Evolutionary conservation across 2,797 vertebrate genomes (phyloP).

Genomic region (Phataginus tetradactyla): DNA sequence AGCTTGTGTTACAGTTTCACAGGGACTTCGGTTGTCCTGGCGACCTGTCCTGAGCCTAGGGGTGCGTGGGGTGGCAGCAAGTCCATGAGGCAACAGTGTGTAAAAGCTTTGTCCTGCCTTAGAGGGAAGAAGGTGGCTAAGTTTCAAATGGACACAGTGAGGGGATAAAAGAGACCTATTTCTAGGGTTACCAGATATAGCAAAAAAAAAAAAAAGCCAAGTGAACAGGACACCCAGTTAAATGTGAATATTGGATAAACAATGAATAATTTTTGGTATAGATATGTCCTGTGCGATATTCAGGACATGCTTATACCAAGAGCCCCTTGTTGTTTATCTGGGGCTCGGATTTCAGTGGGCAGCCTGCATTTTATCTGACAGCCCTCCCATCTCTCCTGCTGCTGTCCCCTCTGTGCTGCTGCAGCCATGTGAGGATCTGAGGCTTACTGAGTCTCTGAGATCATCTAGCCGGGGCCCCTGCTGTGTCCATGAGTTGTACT

Average conservation of each 20-base stretch:
- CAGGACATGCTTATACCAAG: not conserved
- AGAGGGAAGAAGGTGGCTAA: not conserved
- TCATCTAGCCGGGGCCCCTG: not conserved
- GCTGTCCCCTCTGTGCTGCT: not conserved
- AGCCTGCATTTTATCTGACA: not conserved
- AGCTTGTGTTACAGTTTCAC: not conserved
- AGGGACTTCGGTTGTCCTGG: not conserved
- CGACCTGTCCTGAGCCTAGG: not conserved
- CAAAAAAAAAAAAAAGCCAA: not conserved
- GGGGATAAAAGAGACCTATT: not conserved
- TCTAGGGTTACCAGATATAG: not conserved
- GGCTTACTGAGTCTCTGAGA: not conserved
- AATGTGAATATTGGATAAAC: not conserved
- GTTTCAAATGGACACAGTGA: not conserved
- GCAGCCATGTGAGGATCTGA: not conserved
- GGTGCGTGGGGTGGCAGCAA: not conserved
- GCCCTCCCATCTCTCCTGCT: not conserved
- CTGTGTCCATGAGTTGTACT: not conserved
- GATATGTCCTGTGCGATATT: not conserved
- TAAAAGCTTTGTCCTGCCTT: not conserved
- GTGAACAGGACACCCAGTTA: not conserved
- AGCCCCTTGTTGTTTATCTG: not conserved
- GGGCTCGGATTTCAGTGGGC: not conserved
- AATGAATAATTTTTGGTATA: not conserved
- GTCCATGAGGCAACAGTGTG: rapidly evolving